phyloP scores from a whole-genome alignment of 2,113 vertebrate genomes.

The Haliaeetus leucogaster region DNA sequence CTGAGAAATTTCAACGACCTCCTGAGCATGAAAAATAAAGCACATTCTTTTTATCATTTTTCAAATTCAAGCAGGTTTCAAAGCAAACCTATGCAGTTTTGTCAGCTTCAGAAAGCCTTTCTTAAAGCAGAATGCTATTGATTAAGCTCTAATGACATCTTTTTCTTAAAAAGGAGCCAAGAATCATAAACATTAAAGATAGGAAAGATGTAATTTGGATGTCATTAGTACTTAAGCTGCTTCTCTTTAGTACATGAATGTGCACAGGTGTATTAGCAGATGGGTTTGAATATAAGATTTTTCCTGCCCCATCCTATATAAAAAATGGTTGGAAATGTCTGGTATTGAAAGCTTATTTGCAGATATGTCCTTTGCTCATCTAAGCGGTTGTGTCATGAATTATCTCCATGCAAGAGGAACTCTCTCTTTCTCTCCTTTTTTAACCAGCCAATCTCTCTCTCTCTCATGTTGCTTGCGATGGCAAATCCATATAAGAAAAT shows the following conservation, averaged over 20 bases:
- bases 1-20: background rate
- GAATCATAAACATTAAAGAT: background rate
- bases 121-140: conserved; percentile 31
- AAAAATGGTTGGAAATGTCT: background rate
- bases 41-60: background rate
- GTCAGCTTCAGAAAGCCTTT: conserved; percentile 7
- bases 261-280: background rate
- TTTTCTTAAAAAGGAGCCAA: background rate
- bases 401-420: background rate
- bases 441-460: background rate
- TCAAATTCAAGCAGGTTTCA: background rate
- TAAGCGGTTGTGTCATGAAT: background rate
- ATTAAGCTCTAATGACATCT: conserved; percentile 8
- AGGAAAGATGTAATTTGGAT: conserved; percentile 5
- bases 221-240: conserved; percentile 5
- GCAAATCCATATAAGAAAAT: background rate
- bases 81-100: background rate
- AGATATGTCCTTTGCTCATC: background rate
- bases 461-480: background rate
- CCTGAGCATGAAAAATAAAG: background rate
- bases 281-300: background rate
- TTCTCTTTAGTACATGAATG: background rate
- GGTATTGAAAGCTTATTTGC: background rate
- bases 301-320: background rate
- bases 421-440: background rate